Evolutionary conservation across 1,140 invertebrate species (phyloP).

Genomic region (Trichonephila clavata): DNA sequence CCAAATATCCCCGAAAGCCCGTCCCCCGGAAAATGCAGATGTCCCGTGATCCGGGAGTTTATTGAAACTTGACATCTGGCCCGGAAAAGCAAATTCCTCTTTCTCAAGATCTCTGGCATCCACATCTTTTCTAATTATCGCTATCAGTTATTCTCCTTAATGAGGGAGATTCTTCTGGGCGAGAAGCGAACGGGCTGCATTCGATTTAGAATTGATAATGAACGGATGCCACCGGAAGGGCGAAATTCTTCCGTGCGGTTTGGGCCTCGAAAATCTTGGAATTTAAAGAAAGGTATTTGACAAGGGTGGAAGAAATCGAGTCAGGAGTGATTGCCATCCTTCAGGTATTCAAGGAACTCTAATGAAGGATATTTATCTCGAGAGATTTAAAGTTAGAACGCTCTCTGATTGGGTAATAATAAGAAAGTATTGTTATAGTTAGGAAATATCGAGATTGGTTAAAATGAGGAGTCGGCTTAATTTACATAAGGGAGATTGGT

Average conservation of each 20-base stretch:
- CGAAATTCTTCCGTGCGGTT: background rate
- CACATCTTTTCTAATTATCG: conserved; percentile 3
- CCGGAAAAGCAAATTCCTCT: conserved; percentile 9
- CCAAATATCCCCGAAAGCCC: no score
- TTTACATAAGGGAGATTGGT: no score
- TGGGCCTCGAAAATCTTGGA: background rate
- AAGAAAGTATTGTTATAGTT: no score
- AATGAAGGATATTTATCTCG: no score
- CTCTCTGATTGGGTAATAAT: no score
- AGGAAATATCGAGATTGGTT: no score
- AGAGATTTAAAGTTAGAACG: no score
- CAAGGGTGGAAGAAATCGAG: background rate
- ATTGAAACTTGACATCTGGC: background rate
- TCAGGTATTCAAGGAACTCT: background rate
- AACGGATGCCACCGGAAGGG: background rate
- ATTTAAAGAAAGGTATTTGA: background rate
- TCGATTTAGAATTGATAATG: background rate
- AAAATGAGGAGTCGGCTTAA: no score
- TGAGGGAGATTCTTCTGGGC: background rate
- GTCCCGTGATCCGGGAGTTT: background rate
- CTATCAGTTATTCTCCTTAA: background rate
- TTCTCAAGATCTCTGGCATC: background rate
- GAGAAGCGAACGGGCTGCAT: background rate
- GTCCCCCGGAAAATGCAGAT: background rate
- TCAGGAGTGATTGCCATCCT: background rate